Evolutionary conservation across 2,888 invertebrate species (phyloP).

Genomic region (Plebejus melissa): DNA sequence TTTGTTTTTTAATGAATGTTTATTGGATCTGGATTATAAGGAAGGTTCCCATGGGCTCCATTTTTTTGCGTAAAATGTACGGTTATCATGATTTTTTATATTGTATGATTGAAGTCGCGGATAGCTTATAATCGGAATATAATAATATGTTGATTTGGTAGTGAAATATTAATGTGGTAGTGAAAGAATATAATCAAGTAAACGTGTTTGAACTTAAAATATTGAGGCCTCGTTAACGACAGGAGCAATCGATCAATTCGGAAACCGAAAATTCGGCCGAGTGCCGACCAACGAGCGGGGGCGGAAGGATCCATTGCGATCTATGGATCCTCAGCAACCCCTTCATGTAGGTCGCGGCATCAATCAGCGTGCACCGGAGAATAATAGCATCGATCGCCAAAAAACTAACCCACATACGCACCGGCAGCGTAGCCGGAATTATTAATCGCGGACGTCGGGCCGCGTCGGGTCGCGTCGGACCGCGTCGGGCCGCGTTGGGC

Average conservation of each 20-base stretch:
- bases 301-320: not conserved
- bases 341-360: constrained; percentile 27
- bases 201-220: not conserved
- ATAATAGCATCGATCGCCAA: constrained; percentile 78
- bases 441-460: constrained; percentile 66
- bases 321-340: not conserved
- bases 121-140: not conserved
- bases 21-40: too few species aligned
- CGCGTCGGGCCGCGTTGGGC: constrained; percentile 26
- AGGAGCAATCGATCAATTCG: constrained; percentile 5
- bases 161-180: not conserved
- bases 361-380: constrained; percentile 65
- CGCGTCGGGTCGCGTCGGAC: constrained; percentile 55
- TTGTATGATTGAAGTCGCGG: too few species aligned
- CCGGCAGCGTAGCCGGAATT: constrained; percentile 78
- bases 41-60: not conserved
- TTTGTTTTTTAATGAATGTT: too few species aligned
- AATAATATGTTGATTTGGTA: not conserved
- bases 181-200: not conserved
- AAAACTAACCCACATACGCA: constrained; percentile 79
- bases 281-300: not conserved
- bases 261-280: not conserved
- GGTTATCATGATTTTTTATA: not conserved
- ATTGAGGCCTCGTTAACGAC: constrained; percentile 4
- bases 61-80: not conserved